These are phyloP conservation scores for Acanthosepion pharaonis DNA, from an alignment of 2,888 invertebrate species.

Conservation along the genomic window DNA sequence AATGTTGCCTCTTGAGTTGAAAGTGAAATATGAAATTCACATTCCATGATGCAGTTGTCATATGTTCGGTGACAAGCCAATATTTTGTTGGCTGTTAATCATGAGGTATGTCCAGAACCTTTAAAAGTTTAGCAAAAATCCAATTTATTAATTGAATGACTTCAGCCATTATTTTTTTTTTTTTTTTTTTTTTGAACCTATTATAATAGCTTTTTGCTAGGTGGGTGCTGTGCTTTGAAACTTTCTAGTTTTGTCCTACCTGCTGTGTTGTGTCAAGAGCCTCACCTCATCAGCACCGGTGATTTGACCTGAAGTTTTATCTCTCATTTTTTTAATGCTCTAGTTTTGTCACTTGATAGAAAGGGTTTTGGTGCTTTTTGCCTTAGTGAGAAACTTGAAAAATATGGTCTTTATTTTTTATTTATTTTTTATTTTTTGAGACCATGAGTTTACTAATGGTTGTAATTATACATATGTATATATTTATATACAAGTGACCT, in stretches of 20 bases:
- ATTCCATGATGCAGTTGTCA: too few species aligned
- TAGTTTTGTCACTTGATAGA: too few species aligned
- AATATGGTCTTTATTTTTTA: background rate
- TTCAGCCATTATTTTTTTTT: background rate
- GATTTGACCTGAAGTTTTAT: background rate
- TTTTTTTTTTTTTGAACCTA: background rate
- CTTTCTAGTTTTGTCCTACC: too few species aligned
- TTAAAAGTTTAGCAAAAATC: too few species aligned
- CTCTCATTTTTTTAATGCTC: too few species aligned
- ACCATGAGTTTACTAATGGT: background rate
- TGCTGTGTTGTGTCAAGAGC: background rate
- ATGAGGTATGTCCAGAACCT: too few species aligned
- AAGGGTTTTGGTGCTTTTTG: background rate
- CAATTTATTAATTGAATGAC: too few species aligned
- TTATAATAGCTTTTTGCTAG: background rate
- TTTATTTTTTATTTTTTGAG: background rate
- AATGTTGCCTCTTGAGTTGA: too few species aligned
- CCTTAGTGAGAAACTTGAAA: background rate
- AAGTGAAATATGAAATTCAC: too few species aligned
- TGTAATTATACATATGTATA: background rate
- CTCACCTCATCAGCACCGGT: background rate
- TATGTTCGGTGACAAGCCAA: too few species aligned
- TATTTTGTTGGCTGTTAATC: too few species aligned
- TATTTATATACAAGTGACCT: background rate
- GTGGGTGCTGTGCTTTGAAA: background rate